Evolutionary conservation across 1,140 invertebrate genomes (phyloP), one percentile per base, ranked within the genome.

Genomic region (Drosophila rhopaloa): DNA sequence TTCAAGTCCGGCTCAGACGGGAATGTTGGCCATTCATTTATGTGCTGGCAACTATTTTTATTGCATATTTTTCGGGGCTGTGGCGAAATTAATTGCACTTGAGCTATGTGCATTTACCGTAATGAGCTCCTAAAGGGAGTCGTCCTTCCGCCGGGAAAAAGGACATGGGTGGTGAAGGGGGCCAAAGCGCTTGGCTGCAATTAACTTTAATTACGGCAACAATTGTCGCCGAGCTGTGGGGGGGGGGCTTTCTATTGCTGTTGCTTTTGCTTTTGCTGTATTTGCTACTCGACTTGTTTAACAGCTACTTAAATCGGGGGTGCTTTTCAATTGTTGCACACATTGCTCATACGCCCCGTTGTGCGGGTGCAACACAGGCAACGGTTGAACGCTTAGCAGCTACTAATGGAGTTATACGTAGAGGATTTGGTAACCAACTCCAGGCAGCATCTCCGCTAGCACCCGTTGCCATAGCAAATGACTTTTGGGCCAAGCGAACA

Each of bases 21-120:
- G 29, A 35, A 35, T 46, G 51, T n/a, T 29, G 37, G 41, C 58
- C 38, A 65, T 79, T 60, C 70, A 65, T 79, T 76, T 62, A 61
- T 62, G 51, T 62, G 59, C 62, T 66, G 71, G 55, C 56, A 82
- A 83, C 79, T 83, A 88, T 86, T 88, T 86, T 79, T 73, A 83
- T 83, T 83, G 79, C 83, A 86, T 86, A 88, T 86, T 86, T 86
- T 82, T 70, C 27, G 48, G 79, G 62, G 51, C 57, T 88, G 66
- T 35, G 58, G 67, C 67, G 61, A 74, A 88, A 83, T 83, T 88
- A 88, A 86, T 86, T 89, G 84, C 84, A 76, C 83, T 88, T 79
- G 71, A 86, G 78, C 83, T 86, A 82, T 86, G 83, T 73, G 68
- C 83, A 83, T 86, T 86, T 80, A 88, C 85, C 77, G 75, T 86